Percentiles rank a stretch among this genome's conserved stretches.
Conservation (phyloP, 2,888 invertebrate species). For the Scaptodrosophila latifasciaeformis region DNA sequence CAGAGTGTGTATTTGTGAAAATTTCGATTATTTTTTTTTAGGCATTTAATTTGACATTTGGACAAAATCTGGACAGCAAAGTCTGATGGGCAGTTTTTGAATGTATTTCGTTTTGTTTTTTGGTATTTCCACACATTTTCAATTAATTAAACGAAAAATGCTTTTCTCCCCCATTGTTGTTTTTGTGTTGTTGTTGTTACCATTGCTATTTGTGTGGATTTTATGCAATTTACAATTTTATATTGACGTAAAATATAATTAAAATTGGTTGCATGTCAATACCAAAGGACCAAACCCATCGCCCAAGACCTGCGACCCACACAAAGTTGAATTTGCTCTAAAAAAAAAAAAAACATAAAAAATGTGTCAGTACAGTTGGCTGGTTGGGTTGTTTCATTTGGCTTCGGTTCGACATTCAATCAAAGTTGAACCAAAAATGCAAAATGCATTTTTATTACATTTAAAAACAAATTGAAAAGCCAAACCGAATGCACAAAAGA, state of each 20-base stretch:
- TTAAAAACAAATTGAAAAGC: conserved; percentile 64
- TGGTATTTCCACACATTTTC: conserved; percentile 41
- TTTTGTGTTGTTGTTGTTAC: conserved; percentile 1
- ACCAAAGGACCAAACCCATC: conserved; percentile 11
- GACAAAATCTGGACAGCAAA: no score
- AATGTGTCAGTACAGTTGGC: conserved; percentile 10
- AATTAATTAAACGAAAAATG: conserved; percentile 67
- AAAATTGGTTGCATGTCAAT: conserved; percentile 55
- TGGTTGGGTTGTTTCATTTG: not conserved
- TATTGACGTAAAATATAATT: conserved; percentile 68
- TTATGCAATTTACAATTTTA: conserved; percentile 45
- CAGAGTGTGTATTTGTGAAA: not conserved
- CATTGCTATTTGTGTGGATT: conserved; percentile 24
- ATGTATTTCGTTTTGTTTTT: no score
- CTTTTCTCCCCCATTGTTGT: conserved; percentile 26
- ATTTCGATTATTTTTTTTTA: conserved; percentile 22
- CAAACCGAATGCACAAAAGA: conserved; percentile 21
- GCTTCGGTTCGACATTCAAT: conserved; percentile 56
- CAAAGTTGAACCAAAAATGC: conserved; percentile 61
- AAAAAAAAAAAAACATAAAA: conserved; percentile 5
- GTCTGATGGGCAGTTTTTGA: no score
- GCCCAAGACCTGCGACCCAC: conserved; percentile 3
- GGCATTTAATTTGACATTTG: conserved; percentile 35
- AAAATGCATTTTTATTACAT: conserved; percentile 65
- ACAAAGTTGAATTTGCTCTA: not conserved